Conservation (phyloP, 2,888 invertebrate species). For the Hypsopygia costalis region DNA sequence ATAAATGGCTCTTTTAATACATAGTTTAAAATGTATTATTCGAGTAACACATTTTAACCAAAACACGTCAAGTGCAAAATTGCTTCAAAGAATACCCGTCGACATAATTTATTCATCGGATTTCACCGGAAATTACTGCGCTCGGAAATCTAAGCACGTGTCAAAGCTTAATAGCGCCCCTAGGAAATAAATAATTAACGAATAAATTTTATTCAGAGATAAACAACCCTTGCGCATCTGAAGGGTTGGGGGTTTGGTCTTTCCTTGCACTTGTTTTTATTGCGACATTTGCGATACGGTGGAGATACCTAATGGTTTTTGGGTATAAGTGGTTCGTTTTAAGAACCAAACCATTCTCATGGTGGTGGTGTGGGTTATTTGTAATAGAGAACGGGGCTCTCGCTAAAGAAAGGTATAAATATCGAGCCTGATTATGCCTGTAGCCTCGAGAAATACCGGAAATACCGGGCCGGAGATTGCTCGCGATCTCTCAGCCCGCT, state of each 20-base stretch:
- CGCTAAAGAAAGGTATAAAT: too few species aligned
- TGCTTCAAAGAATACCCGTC: background rate
- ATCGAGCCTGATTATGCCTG: too few species aligned
- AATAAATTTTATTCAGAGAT: constrained; percentile 10
- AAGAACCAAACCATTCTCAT: too few species aligned
- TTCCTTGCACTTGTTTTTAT: constrained; percentile 1
- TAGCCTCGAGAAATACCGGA: too few species aligned
- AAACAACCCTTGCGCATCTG: constrained; percentile 2
- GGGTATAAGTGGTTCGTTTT: too few species aligned
- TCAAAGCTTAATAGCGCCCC: constrained; percentile 9
- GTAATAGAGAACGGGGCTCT: too few species aligned
- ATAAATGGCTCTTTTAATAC: too few species aligned
- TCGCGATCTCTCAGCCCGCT: too few species aligned
- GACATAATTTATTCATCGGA: background rate
- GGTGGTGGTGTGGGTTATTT: too few species aligned
- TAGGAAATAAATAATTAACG: constrained; percentile 11
- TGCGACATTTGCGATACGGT: background rate
- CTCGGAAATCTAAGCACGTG: constrained; percentile 9
- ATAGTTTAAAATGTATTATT: too few species aligned
- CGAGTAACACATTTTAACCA: too few species aligned
- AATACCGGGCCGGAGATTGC: too few species aligned
- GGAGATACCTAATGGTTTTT: background rate
- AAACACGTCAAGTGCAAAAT: constrained; percentile 2
- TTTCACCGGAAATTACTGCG: constrained; percentile 7
- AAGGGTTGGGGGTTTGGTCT: constrained; percentile 4